Base-by-base conservation (phyloP, 2,797 vertebrate genomes). In the Schizothorax lantsangensis region DNA sequence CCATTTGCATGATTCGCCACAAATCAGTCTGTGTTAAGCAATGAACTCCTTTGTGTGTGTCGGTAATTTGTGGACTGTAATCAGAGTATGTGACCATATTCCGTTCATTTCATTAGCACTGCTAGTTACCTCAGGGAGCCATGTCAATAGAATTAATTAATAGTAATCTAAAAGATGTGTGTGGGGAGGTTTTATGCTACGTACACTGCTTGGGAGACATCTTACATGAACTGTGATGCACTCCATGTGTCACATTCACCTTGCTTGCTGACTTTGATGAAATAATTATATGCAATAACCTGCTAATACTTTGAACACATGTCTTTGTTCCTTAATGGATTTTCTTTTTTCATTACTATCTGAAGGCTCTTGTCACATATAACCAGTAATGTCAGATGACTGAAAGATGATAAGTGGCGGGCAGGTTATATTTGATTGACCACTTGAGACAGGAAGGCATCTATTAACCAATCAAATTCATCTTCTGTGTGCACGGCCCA, bases 401-500 rank as follows among this genome's bases (percentile, higher is more conserved):
- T 77, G 72, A 83, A 82, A 21, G 49, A 66, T 78, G 77, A 54
- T 45, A 26, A 66, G 40, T 45, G 54, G 10, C 21, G 5, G n/a
- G 38, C 38, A 62, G 79, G 66, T 85, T 71, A 72, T 38, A 45
- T 86, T 79, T 85, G 72, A 86, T 86, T 88, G 64, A 38, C 43
- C 82, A 79, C 87, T 89, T 84, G 57, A 80, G 66, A 82, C 81
- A 59, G n/a, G 33, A 78, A 75, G 79, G 81, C 81, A 9, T 30
- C 88, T 88, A 84, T 92, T 88, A 90, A 87, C 88, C 85, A 93
- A 91, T 92, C 92, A 92, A 88, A 72, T 64, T 88, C 36, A 87
- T 68, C 64, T 81, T 30, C 33, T 54, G 23, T 81, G 43, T 86
- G n/a, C 74, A 59, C 77, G 62, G 77, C 33, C 26, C 38, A 1